Conservation (phyloP, 2,888 invertebrate genomes). For the Pandemis heparana region DNA sequence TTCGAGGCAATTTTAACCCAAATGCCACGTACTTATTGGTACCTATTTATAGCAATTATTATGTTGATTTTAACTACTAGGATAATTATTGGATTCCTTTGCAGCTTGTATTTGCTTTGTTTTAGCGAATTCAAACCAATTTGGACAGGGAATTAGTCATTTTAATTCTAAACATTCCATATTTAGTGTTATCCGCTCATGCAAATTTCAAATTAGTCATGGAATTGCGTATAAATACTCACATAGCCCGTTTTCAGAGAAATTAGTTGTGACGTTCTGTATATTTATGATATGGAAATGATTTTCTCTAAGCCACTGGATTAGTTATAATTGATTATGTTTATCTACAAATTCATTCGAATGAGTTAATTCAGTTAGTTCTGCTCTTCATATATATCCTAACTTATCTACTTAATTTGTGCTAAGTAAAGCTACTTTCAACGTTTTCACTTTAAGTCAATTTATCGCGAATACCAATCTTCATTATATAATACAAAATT, state of each 20-base stretch:
- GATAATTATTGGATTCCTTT: too few relatives aligned
- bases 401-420: too few relatives aligned
- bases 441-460: not conserved
- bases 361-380: not conserved
- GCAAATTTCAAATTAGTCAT: conserved; percentile 24
- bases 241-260: conserved; percentile 9
- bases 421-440: not conserved
- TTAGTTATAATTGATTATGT: conserved; percentile 12
- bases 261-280: not conserved
- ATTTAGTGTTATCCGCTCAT: not conserved
- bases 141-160: not conserved
- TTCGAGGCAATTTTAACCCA: too few relatives aligned
- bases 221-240: conserved; percentile 3
- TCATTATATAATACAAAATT: too few relatives aligned
- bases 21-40: too few relatives aligned
- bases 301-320: conserved; percentile 13
- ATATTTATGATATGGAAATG: conserved; percentile 9
- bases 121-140: not conserved
- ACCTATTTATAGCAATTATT: too few relatives aligned
- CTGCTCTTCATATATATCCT: too few relatives aligned
- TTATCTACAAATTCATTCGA: not conserved
- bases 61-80: too few relatives aligned
- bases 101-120: too few relatives aligned
- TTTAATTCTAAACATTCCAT: conserved; percentile 8
- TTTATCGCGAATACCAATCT: too few relatives aligned